Percentiles rank a stretch among this genome's conserved stretches.
These are phyloP conservation scores for Calidris pygmaea DNA, from an alignment of 2,113 vertebrate species.

Conservation along the genomic window DNA sequence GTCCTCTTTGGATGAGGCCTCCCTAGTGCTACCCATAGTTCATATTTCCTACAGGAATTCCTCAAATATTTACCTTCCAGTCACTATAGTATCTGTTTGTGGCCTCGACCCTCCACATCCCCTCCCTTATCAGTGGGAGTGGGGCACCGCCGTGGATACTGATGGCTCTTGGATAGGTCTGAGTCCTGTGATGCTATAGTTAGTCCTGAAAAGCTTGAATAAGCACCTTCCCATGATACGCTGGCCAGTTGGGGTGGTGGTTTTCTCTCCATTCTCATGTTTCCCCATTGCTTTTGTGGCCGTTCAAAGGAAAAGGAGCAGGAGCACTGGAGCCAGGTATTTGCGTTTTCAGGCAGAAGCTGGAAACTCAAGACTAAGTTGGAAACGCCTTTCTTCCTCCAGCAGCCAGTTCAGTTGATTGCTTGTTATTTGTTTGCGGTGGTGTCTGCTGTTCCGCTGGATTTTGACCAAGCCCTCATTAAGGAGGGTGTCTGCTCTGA, in stretches of 20 bases:
- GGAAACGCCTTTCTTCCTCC: neutral
- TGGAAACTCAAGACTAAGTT: neutral
- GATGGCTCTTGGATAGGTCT: neutral
- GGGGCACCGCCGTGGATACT: fast-evolving
- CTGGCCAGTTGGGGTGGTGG: neutral
- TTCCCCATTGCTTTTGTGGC: neutral
- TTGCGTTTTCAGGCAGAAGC: neutral
- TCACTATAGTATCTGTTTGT: neutral
- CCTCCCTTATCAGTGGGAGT: neutral
- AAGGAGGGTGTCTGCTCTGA: neutral
- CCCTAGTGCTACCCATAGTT: neutral
- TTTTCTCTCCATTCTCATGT: neutral
- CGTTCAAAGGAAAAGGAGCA: neutral
- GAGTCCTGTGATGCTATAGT: neutral
- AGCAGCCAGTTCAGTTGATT: neutral
- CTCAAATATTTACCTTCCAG: neutral
- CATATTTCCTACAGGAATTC: neutral
- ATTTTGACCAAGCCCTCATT: neutral
- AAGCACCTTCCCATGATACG: fast-evolving
- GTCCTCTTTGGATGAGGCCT: neutral
- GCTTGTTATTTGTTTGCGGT: neutral
- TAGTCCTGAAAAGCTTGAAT: neutral
- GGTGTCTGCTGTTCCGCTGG: neutral
- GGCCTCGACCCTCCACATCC: neutral
- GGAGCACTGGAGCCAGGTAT: neutral